Percentiles rank a stretch among this genome's conserved stretches.
Evolutionary conservation across 2,888 invertebrate species (phyloP).

Genomic region (Noctua janthe): DNA sequence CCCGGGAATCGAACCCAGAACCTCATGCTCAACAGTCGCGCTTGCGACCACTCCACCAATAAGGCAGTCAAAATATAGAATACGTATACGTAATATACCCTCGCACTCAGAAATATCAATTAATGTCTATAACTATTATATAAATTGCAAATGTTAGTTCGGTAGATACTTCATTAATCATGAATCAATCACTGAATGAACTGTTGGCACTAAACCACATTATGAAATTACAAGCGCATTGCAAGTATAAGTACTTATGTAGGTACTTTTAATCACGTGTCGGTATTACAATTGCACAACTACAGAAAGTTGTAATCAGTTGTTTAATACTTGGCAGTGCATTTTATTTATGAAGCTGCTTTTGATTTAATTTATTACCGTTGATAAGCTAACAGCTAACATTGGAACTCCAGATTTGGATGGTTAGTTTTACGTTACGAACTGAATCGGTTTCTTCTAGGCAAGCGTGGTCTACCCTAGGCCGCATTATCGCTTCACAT

Average conservation of each 20-base stretch:
- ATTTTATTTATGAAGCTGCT: constrained; percentile 2
- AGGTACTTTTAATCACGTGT: background rate
- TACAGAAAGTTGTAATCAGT: constrained; percentile 16
- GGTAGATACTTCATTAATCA: constrained; percentile 20
- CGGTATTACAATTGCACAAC: constrained; percentile 19
- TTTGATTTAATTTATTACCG: background rate
- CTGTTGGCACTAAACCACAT: constrained; percentile 22
- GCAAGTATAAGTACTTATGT: background rate
- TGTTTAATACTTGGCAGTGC: constrained; percentile 15
- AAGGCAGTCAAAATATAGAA: too few relatives aligned
- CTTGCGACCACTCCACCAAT: too few relatives aligned
- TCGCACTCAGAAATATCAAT: background rate
- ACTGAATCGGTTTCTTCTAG: too few relatives aligned
- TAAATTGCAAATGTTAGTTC: background rate
- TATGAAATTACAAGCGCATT: constrained; percentile 5
- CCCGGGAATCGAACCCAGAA: too few relatives aligned
- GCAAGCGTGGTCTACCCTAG: too few relatives aligned
- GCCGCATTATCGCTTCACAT: too few relatives aligned
- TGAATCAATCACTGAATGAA: constrained; percentile 14
- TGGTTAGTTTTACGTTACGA: too few relatives aligned
- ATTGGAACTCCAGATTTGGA: too few relatives aligned
- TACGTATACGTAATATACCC: too few relatives aligned
- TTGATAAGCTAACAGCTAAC: background rate
- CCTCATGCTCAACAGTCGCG: too few relatives aligned
- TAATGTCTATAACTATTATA: background rate